phyloP scores from a whole-genome alignment of 1,140 invertebrate species.

The Xylocopa sonorina region DNA sequence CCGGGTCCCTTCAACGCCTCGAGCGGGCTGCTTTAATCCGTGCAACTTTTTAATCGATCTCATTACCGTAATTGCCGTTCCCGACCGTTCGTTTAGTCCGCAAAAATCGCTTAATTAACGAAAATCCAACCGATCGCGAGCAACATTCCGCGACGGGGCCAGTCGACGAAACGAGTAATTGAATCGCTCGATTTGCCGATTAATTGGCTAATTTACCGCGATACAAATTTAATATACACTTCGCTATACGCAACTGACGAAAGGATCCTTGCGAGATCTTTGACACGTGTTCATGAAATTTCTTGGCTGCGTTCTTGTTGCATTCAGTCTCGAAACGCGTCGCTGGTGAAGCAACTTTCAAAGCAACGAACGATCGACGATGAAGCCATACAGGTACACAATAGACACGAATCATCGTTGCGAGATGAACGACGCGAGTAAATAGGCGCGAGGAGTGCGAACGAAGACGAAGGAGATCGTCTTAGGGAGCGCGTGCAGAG shows the following conservation, averaged over 20 bases:
- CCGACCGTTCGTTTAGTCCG: not conserved
- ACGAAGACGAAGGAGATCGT: constrained; percentile 40
- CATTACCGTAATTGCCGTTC: not conserved
- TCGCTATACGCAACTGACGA: too few relatives aligned
- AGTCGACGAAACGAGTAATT: constrained; percentile 12
- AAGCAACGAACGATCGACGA: too few relatives aligned
- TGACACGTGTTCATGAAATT: too few relatives aligned
- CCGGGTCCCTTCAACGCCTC: not conserved
- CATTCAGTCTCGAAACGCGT: too few relatives aligned
- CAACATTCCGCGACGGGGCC: not conserved
- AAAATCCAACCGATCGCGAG: not conserved
- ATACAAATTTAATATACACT: too few relatives aligned
- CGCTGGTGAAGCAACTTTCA: too few relatives aligned
- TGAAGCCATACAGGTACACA: too few relatives aligned
- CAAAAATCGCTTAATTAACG: constrained; percentile 30
- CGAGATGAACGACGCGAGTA: constrained; percentile 60
- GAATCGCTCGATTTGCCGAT: constrained; percentile 23
- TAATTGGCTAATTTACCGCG: not conserved
- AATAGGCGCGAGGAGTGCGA: constrained; percentile 41
- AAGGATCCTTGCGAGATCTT: too few relatives aligned
- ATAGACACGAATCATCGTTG: constrained; percentile 13
- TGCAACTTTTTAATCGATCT: not conserved
- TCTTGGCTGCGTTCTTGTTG: too few relatives aligned
- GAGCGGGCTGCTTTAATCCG: not conserved
- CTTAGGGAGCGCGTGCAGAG: constrained; percentile 50